Evolutionary conservation across 35 echinoderm and acorn worm genomes (phyloP).

Genomic region (Lytechinus pictus): DNA sequence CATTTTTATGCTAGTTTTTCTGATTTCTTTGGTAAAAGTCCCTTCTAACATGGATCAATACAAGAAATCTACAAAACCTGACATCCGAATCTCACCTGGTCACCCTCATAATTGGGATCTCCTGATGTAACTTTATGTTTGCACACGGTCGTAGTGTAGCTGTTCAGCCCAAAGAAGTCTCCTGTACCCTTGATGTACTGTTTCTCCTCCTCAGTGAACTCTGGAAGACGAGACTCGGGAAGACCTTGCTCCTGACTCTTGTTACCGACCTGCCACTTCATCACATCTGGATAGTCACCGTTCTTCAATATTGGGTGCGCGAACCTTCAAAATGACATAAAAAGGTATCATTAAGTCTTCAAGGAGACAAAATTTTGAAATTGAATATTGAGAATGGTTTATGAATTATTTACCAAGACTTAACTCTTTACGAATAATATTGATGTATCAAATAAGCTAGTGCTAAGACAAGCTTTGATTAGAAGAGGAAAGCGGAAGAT

Average conservation of each 20-base stretch:
- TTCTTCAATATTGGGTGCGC: slow-evolving; percentile 94
- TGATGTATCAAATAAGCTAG: no score
- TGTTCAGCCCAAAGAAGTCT: slow-evolving; percentile 94
- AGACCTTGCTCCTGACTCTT: slow-evolving; percentile 85
- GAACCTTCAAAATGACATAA: slow-evolving; percentile 59
- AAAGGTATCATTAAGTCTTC: no score
- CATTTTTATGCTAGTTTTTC: no score
- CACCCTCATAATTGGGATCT: slow-evolving; percentile 82
- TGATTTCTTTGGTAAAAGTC: no score
- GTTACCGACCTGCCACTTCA: slow-evolving; percentile 95
- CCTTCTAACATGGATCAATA: no score
- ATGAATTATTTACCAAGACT: no score
- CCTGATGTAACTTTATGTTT: background rate
- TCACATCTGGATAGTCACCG: slow-evolving; percentile 93
- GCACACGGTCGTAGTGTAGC: slow-evolving; percentile 89
- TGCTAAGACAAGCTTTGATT: no score
- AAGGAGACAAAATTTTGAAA: no score
- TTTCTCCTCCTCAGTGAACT: slow-evolving; percentile 92
- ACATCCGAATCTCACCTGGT: slow-evolving; percentile 61
- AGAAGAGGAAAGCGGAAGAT: no score
- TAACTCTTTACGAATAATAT: no score
- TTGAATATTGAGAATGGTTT: no score
- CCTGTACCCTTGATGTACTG: slow-evolving; percentile 79
- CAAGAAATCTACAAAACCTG: background rate
- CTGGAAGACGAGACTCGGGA: slow-evolving; percentile 75